phyloP scores from a whole-genome alignment of 2,113 vertebrate genomes.

The Cynopterus brachyotis region DNA sequence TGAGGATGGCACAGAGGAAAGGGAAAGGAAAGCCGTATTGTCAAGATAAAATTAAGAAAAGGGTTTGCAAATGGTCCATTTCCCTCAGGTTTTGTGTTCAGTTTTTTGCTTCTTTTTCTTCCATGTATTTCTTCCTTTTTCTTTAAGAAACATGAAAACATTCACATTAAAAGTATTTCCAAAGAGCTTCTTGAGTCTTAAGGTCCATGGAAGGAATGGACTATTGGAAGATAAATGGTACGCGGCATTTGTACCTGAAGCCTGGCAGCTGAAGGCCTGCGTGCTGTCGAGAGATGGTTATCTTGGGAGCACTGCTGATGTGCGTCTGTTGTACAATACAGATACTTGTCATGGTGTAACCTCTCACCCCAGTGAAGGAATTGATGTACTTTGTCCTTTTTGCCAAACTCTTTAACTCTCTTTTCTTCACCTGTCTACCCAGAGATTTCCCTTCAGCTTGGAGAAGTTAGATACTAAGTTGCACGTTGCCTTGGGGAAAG shows the following conservation, averaged over 20 bases:
- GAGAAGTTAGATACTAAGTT: not conserved
- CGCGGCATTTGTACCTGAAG: not conserved
- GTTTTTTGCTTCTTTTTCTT: not conserved
- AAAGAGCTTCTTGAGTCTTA: not conserved
- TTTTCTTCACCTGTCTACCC: not conserved
- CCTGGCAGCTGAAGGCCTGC: no score
- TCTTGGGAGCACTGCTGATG: not conserved
- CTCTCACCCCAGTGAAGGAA: no score
- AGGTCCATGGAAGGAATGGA: not conserved
- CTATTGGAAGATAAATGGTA: not conserved
- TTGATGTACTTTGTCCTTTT: not conserved
- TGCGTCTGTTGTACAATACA: not conserved
- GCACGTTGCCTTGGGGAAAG: not conserved
- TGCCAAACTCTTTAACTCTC: not conserved
- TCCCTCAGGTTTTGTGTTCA: not conserved
- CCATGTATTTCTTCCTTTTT: not conserved
- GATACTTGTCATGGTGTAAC: no score
- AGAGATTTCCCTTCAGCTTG: not conserved
- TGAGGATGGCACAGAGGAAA: not conserved
- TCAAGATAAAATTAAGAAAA: constrained; percentile 46
- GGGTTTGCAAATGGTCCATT: not conserved
- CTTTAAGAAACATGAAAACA: not conserved
- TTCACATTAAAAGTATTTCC: not conserved
- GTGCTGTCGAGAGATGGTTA: accelerated
- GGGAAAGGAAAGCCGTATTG: constrained; percentile 1